Evolutionary conservation across 2,113 vertebrate species (phyloP), one percentile per base, ranked within the genome.

Genomic region (Strigops habroptila): DNA sequence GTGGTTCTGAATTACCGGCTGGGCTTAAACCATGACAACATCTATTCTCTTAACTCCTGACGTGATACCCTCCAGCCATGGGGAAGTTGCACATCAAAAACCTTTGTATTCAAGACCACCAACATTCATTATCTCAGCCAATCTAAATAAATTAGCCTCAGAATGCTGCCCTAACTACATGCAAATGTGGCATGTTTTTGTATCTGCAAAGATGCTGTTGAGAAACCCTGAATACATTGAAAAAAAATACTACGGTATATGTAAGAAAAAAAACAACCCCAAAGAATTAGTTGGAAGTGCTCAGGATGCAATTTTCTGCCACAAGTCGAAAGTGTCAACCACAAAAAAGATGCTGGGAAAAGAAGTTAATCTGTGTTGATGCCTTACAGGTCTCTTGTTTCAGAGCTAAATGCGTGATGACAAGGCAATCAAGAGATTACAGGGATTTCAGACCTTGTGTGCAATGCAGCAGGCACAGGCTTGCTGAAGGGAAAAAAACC

Each of bases 131-230:
- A 68, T 17, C 64, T 60, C 77, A 77, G 33, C 28, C 37, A 59
- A 4, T 4, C 37, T 15, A 27, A n/a, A 21, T 63, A 41, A 35
- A 73, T 28, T 3, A n/a, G 12, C 67, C 63, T 11, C 2, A 25
- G n/a, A n/a, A n/a, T 33, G 33, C 53, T 23, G 60, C 51, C 30
- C 4, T 16, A 17, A 28, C n/a, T 52, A n/a, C 53, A 78, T 39
- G 33, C 41, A 52, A 30, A 41, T 82, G 1, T 27, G 28, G 31
- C n/a, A 15, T 0, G 0, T 41, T 79, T 48, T 0, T 22, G 15
- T 4, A 37, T 24, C 65, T 53, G n/a, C 57, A 68, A 83, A 81
- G 11, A 44, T 18, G 5, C 5, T 28, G 31, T 0, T 73, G 43
- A 35, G 14, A 76, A 92, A 71, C 41, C 18, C 18, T 12, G 43